Evolutionary conservation across 2,888 invertebrate genomes (phyloP), one percentile per base, ranked within the genome.

Genomic region (Tachina grossa): DNA sequence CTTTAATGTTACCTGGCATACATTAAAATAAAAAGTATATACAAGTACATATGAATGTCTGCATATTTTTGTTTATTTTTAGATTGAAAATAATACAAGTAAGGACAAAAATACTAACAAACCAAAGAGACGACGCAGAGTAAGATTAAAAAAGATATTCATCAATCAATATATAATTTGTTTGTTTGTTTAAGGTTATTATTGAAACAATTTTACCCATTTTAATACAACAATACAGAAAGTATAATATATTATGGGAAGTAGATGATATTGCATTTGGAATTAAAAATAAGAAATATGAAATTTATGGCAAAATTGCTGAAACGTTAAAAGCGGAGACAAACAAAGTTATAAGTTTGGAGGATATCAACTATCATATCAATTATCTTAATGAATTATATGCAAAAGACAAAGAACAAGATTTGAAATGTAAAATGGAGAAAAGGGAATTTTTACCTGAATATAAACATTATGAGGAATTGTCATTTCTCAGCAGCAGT

Each of bases 371-470:
- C 39, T 68, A 79, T n/a, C 84, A 79, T 11, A 74, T 84, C 0
- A 80, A 84, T 49, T 76, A 84, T 66, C 39, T 84, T 39, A 84
- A 84, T 66, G 80, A 79, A 39, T 49, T 84, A 16, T 84, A 84
- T 63, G 80, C 75, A 1, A 71, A 79, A 45, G 80, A 84, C 43
- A 84, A 71, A 41, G 75, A 80, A n/a, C 65, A 53, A 13, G 79
- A 84, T 53, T n/a, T 84, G 22, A 80, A 66, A 63, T 80, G 71
- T 41, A 74, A 59, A 39, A 19, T 51, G 63, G 65, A 76, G 2
- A 47, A 69, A 14, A 63, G 11, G 1, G 57, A 53, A 41, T 84
- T 80, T 80, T 57, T 55, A 43, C 84, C 84, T 11, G 51, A 49
- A 57, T 80, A 43, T 41, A 31, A 76, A 59, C 43, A 51, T 19